Evolutionary conservation across 1,140 invertebrate genomes (phyloP).

Genomic region (Eriosoma lanigerum): DNA sequence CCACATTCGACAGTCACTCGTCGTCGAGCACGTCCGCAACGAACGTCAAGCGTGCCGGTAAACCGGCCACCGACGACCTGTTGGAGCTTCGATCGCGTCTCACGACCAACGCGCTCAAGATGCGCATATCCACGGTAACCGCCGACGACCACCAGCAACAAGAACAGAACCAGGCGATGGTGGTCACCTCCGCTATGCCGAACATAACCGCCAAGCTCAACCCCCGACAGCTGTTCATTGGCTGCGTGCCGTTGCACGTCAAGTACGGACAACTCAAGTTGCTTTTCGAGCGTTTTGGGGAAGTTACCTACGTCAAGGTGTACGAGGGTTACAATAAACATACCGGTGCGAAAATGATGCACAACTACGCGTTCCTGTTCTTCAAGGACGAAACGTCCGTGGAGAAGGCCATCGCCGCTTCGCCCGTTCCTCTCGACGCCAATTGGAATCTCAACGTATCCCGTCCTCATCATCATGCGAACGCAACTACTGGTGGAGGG

Average conservation of each 20-base stretch:
- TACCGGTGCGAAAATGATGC: not conserved
- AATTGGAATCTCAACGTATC: slow-evolving; percentile 37
- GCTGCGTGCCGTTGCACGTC: slow-evolving; percentile 43
- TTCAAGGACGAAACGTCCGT: slow-evolving; percentile 5
- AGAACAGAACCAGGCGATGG: not conserved
- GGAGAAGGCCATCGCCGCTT: not conserved
- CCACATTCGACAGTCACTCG: not conserved
- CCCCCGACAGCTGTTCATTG: slow-evolving; percentile 35
- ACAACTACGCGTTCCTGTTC: slow-evolving; percentile 44
- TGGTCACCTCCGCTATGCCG: not conserved
- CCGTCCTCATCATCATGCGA: not conserved
- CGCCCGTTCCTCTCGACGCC: not conserved
- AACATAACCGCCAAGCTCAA: not conserved
- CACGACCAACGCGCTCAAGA: not conserved
- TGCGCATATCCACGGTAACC: not conserved
- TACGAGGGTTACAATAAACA: slow-evolving; percentile 40
- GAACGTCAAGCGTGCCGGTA: not conserved
- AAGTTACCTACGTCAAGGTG: slow-evolving; percentile 19
- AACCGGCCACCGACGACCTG: not conserved
- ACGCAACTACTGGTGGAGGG: not conserved
- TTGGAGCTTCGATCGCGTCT: not conserved
- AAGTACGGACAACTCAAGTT: slow-evolving; percentile 27
- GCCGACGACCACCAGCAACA: not conserved
- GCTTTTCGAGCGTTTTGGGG: slow-evolving; percentile 16
- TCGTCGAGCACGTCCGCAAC: not conserved